Percentiles rank a stretch among this genome's conserved stretches.
phyloP scores from a whole-genome alignment of 2,797 vertebrate species.

The Etheostoma perlongum region DNA sequence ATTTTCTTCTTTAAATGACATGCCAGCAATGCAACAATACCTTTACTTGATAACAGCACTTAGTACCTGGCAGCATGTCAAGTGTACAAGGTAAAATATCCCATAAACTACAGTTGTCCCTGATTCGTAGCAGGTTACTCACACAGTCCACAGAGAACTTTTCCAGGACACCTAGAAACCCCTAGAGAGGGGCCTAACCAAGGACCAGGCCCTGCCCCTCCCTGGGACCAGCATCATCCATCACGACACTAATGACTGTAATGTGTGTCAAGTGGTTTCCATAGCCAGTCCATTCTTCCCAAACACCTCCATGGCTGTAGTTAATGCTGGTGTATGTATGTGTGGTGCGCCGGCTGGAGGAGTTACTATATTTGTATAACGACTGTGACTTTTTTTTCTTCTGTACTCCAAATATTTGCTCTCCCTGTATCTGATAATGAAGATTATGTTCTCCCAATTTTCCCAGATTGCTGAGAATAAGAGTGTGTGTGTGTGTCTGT shows the following conservation, averaged over 20 bases:
- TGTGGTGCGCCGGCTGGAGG: neutral
- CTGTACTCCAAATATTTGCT: slow-evolving; percentile 66
- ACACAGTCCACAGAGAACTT: slow-evolving; percentile 17
- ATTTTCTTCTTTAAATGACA: neutral
- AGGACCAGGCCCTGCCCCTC: slow-evolving; percentile 9
- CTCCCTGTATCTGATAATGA: slow-evolving; percentile 57
- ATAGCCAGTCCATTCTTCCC: slow-evolving; percentile 24
- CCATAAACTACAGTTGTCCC: neutral
- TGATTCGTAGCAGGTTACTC: slow-evolving; percentile 1
- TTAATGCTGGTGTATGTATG: slow-evolving; percentile 12
- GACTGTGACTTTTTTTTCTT: slow-evolving; percentile 45
- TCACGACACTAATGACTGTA: slow-evolving; percentile 69
- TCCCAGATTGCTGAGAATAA: slow-evolving; percentile 58
- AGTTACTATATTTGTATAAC: slow-evolving; percentile 34
- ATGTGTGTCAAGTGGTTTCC: slow-evolving; percentile 64
- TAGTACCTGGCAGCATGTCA: neutral
- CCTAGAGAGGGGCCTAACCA: neutral
- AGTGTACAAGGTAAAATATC: neutral
- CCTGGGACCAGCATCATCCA: slow-evolving; percentile 45
- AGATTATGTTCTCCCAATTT: slow-evolving; percentile 53
- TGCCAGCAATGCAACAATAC: neutral
- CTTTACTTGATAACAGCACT: neutral
- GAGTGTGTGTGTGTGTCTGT: slow-evolving; percentile 29
- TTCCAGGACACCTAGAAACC: slow-evolving; percentile 23
- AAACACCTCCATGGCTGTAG: slow-evolving; percentile 39